These are phyloP conservation scores for Helicolenus hilgendorfi DNA, from an alignment of 2,797 vertebrate genomes.

Conservation along the genomic window DNA sequence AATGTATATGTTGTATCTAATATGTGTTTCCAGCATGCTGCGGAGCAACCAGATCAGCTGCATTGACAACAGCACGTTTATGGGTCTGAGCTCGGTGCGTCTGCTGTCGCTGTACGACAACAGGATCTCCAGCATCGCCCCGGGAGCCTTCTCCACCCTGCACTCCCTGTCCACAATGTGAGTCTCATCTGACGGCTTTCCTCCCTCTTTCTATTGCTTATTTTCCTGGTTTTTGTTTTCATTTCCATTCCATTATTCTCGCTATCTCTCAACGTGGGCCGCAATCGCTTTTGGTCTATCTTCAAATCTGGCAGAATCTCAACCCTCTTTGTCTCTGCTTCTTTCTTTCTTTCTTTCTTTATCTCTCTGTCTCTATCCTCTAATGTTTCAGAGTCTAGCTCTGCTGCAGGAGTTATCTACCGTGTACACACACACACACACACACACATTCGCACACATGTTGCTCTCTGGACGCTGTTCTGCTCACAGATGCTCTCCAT, in stretches of 20 bases:
- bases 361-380: background rate
- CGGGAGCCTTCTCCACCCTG: conserved; percentile 95
- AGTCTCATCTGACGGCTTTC: conserved; percentile 67
- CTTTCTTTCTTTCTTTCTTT: background rate
- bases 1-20: background rate
- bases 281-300: background rate
- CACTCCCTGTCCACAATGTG: conserved; percentile 98
- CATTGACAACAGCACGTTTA: conserved; percentile 97
- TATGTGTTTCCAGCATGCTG: conserved; percentile 92
- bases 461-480: conserved; percentile 56
- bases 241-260: conserved; percentile 11
- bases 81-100: conserved; percentile 96
- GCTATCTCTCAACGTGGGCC: background rate
- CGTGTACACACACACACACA: conserved; percentile 10
- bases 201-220: background rate
- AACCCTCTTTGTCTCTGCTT: background rate
- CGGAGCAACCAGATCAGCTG: conserved; percentile 98
- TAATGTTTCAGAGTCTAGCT: conserved; percentile 16
- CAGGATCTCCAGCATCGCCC: conserved; percentile 96
- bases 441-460: conserved; percentile 13
- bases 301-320: background rate
- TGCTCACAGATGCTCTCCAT: conserved; percentile 72
- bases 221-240: background rate
- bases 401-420: conserved; percentile 18
- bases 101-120: conserved; percentile 98